Percentiles rank a stretch among this genome's conserved stretches.
phyloP scores from a whole-genome alignment of 2,888 invertebrate species.

The Morpho helenor region DNA sequence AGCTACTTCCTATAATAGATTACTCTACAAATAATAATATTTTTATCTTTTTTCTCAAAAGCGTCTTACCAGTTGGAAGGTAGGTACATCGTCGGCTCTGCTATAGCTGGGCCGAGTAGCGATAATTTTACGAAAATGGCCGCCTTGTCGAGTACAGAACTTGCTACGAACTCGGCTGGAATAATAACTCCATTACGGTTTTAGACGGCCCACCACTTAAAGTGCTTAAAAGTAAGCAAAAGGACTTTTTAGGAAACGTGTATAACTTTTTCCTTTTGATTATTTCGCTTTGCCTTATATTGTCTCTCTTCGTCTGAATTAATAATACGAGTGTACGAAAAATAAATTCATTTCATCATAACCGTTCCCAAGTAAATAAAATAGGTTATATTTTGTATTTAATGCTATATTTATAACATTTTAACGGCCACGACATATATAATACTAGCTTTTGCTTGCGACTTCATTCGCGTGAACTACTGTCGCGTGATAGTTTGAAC shows the following conservation, averaged over 20 bases:
- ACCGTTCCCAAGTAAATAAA: too few relatives aligned
- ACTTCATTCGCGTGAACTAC: too few relatives aligned
- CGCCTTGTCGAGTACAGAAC: conserved; percentile 67
- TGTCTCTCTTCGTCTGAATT: not conserved
- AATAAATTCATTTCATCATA: too few relatives aligned
- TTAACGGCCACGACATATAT: too few relatives aligned
- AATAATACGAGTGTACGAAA: too few relatives aligned
- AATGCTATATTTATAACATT: too few relatives aligned
- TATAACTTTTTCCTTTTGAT: not conserved
- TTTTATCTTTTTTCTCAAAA: not conserved
- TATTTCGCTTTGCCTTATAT: not conserved
- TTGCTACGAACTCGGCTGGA: conserved; percentile 57
- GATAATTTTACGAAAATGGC: conserved; percentile 71
- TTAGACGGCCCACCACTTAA: conserved; percentile 62
- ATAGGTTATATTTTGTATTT: too few relatives aligned
- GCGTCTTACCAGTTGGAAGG: not conserved
- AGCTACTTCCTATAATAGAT: too few relatives aligned
- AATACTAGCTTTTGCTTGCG: too few relatives aligned
- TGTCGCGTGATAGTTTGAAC: too few relatives aligned
- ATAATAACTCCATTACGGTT: conserved; percentile 73
- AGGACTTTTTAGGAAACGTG: conserved; percentile 38
- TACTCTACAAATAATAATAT: too few relatives aligned
- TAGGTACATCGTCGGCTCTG: conserved; percentile 44
- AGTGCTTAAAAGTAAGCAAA: conserved; percentile 64
- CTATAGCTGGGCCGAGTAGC: conserved; percentile 61